Evolutionary conservation across 2,113 vertebrate genomes (phyloP), one percentile per base, ranked within the genome.

Genomic region (Pelusios castaneus): DNA sequence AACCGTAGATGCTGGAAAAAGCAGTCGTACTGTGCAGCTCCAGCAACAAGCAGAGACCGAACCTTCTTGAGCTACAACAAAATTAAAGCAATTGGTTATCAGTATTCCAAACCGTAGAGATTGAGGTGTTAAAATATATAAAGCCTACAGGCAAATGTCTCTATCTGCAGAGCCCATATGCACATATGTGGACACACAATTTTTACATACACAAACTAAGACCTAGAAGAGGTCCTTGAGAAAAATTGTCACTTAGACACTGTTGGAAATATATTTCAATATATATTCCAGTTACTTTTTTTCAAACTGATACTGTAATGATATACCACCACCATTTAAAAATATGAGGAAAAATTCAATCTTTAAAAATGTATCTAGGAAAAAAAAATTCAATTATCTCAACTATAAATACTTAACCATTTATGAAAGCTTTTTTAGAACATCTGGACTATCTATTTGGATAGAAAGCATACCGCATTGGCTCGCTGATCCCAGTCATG

Each of bases 401-500:
- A 6, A 70, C 0, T 2, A 4, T 5, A 67, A 38, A 34, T 29
- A 73, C 6, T 41, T 67, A 29, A 7, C n/a, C n/a, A 70, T 22
- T 70, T 70, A n/a, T 70, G 13, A 87, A 79, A 84, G 9, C 0
- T 0, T 38, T 38, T 54, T 29, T 0, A 45, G 60, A 80, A 10
- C 8, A 17, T 49, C 0, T 16, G 56, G 25, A 6, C n/a, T 85
- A 9, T 49, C 3, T 54, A 80, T 79, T 5, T 63, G 89, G 52
- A 45, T 8, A 16, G 75, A 58, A 94, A 34, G 91, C 96, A 97
- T 98, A 99, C 99, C 93, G 99, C 99, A 41, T 43, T 98, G 85
- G 99, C 97, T 97, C 99, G 99, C 89, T 99, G 99, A 98, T 99
- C 99, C 99, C 99, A 99, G 96, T 99, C 99, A 8, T 99, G 99